Evolutionary conservation across 2,888 invertebrate species (phyloP), one percentile per base, ranked within the genome.

Genomic region (Pristionchus maxplancki): DNA sequence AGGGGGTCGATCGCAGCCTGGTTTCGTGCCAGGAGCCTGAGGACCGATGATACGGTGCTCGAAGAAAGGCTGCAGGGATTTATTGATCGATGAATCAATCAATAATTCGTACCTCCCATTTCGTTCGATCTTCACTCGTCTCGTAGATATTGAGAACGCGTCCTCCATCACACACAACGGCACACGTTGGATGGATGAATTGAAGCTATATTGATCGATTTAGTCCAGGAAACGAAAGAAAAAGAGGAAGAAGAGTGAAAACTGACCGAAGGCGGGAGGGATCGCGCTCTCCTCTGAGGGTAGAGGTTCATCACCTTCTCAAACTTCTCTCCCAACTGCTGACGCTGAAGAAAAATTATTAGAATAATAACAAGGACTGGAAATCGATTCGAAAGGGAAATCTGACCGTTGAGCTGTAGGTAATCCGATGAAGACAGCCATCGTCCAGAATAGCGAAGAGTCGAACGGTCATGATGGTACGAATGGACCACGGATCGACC

Each of bases 151-250:
- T 81, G 58, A 88, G 88, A 8, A 81, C 81, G 1, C 88, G 34
- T 44, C 88, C 88, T n/a, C 88, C 88, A 81, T 88, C 88, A 81
- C 88, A 88, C 28, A 81, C 81, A 5, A 88, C 88, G 0, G 88
- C 88, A 44, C 88, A 88, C 0, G 62, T 62, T 9, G 58, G 37
- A 40, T 50, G 50, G 58, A 88, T 53, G 62, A 88, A 88, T 53
- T 78, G 58, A 28, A 88, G 28, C 62, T 53, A 13, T 50, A 53
- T 11, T 3, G 24, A 58, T n/a, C 44, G 15, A 3, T 37, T 48
- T 31, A 81, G 1, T 20, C n/a, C 13, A 84, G 6, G 58, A 84
- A 58, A 62, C 20, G 17, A 34, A 6, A 40, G 1, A 1, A 5
- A 15, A 40, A 40, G 24, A 8, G 5, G 40, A 40, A 40, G 40